Base-by-base conservation (phyloP, 2,797 vertebrate species). In the Muscicapa comitata region DNA sequence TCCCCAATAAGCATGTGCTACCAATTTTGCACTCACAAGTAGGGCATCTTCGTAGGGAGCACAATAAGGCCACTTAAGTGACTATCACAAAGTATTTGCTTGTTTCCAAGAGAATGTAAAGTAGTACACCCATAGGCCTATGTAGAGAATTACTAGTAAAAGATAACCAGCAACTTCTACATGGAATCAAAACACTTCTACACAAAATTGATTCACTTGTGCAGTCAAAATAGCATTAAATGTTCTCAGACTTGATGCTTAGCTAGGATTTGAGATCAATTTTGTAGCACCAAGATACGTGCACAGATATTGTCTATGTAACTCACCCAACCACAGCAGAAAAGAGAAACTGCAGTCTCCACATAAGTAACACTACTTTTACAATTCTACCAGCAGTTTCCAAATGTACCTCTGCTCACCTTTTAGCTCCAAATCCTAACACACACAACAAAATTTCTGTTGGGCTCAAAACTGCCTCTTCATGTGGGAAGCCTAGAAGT, bases 31-130 rank as follows among this genome's bases (percentile, higher is more conserved):
- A 9, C 80, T 81, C 66, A 55, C 38, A 89, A 80, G 29, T 77
- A 88, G 83, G 58, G 55, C 66, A 72, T 92, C 93, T 92, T 96
- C 28, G 11, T n/a, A 95, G 93, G 78, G 29, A 93, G 58, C 35
- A 87, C 18, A 93, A 62, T 93, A 97, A 95, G 6, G 15, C 66
- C 84, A 94, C 59, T 88, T 65, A 85, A 94, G 93, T 78, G 80
- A 80, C 81, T 92, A 66, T 59, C 74, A 92, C 66, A 54, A 90
- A 86, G 51, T 67, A 61, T 75, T 94, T 94, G 38, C 66, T 93
- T 73, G 40, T 86, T 95, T 94, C 70, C 53, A 75, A 31, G 17
- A 79, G 28, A 93, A 81, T 13, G 25, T 73, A 59, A 75, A 91
- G 68, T 40, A 75, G 77, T 54, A 71, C 17, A 59, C 2, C 25